Evolutionary conservation across 1,140 invertebrate species (phyloP), one percentile per base, ranked within the genome.

Genomic region (Drosophila dunni): DNA sequence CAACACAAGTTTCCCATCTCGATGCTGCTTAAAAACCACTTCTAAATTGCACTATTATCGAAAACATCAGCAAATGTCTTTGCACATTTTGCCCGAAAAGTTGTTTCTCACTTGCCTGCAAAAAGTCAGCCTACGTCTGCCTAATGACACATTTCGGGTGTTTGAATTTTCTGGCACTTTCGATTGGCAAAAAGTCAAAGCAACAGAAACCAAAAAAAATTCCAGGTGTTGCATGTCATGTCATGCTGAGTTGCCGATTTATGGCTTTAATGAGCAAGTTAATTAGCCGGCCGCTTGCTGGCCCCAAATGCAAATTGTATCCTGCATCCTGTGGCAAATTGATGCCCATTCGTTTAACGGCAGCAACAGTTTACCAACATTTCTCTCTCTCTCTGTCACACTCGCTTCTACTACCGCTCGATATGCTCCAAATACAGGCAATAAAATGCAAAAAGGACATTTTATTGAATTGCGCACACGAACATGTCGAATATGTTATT

Each of bases 231-330:
- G 57, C 38, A 44, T 40, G 48, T 74, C 69, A 57, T 67, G 69
- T 77, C 75, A 77, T 77, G 75, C 75, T 68, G 75, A 77, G 53
- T 60, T 68, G 50, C 44, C 57, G 44, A 68, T 68, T 77, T 68
- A 74, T 58, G 56, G 42, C 70, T 68, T 63, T 74, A 77, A 77
- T 77, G 69, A 68, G 69, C 70, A 77, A 74, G 64, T 74, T 77
- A 71, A 71, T 75, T 75, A 65, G 68, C 61, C 50, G 44, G 48
- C 54, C 45, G 56, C 15, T 60, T 33, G 48, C 51, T 24, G 58
- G 24, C n/a, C 13, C n/a, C 40, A 48, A 29, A 58, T 75, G 53
- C 60, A 64, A 75, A 75, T 70, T 70, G 67, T 54, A 64, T 64
- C 44, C 48, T 45, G 40, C 17, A 58, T 57, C 70, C 70, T 63